Base-by-base conservation (phyloP, 2,113 vertebrate genomes). In the Peromyscus californicus region DNA sequence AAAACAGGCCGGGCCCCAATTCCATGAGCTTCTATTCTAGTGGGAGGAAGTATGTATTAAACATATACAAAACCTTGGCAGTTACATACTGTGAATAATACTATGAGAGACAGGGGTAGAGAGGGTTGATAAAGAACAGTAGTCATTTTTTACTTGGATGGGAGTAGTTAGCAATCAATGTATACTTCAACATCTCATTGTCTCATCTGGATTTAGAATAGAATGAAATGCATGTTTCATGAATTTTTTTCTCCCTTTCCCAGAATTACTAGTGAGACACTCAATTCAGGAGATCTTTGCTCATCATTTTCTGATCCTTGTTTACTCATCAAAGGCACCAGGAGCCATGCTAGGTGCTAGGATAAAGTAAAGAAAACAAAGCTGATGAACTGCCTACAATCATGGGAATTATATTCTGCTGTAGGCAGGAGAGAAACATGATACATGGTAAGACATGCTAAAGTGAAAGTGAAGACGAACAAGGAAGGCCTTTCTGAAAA, bases 81-180 rank as follows among this genome's bases (percentile, higher is more conserved):
- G 51, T 78, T 79, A 82, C n/a, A 92, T 33, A 76, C 74, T 39
- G 84, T 91, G 42, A 93, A 85, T 22, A 76, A 42, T 80, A 26
- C 29, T 91, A 39, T 92, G 31, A 83, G 82, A 93, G 67, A 91
- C 92, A 97, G 93, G 51, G n/a, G 24, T 84, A 31, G n/a, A 42
- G n/a, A 29, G 1, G 15, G 82, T 90, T 96, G 87, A 89, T 7
- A 72, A 91, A 92, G 15, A 87, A 86, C 69, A 87, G 61, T 17
- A 78, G 13, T 42, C 21, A 33, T 92, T 96, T 6, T 90, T 75
- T 83, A 88, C 70, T 90, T 95, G 80, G 16, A 63, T 75, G 61
- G 74, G 16, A 78, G 36, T 88, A 51, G 63, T 88, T 95, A 70
- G 59, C 42, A 95, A 16, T 90, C 51, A n/a, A 63, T 3, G 19